Conservation (phyloP, 2,113 vertebrate species). For the Mystacornis crossleyi region DNA sequence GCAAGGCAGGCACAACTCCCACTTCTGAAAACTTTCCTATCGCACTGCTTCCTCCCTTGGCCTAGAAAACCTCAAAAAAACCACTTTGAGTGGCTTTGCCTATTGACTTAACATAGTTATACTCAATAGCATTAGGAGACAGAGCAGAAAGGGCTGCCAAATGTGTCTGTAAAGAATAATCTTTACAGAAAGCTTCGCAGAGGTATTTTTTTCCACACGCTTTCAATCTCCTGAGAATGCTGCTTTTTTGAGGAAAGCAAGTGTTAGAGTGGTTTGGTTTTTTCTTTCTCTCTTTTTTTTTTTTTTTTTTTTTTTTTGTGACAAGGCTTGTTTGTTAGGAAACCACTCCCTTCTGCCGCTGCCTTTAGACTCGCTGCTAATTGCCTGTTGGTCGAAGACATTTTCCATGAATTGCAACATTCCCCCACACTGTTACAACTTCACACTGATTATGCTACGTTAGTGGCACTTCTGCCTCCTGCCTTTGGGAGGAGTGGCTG, state of each 20-base stretch:
- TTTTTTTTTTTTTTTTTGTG: not conserved
- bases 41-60: conserved; percentile 20
- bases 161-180: conserved; percentile 20
- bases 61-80: conserved; percentile 35
- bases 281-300: fast-evolving
- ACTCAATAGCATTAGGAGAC: conserved; percentile 3
- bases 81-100: not conserved
- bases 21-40: conserved; percentile 64
- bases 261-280: not conserved
- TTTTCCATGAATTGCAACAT: conserved; percentile 58
- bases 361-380: conserved; percentile 35
- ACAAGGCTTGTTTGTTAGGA: conserved; percentile 57
- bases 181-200: conserved; percentile 4
- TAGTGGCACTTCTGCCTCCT: not conserved
- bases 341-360: conserved; percentile 63
- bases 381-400: conserved; percentile 33
- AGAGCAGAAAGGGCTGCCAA: conserved; percentile 20
- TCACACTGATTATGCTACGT: not conserved
- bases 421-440: conserved; percentile 36
- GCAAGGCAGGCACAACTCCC: conserved; percentile 54
- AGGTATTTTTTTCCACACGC: not conserved
- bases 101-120: conserved; percentile 24
- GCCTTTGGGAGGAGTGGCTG: conserved; percentile 5
- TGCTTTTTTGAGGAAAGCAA: conserved; percentile 18
- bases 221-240: conserved; percentile 27